These are phyloP conservation scores for Nemapogon koenigi DNA, from an alignment of 2,888 invertebrate genomes.

Conservation along the genomic window DNA sequence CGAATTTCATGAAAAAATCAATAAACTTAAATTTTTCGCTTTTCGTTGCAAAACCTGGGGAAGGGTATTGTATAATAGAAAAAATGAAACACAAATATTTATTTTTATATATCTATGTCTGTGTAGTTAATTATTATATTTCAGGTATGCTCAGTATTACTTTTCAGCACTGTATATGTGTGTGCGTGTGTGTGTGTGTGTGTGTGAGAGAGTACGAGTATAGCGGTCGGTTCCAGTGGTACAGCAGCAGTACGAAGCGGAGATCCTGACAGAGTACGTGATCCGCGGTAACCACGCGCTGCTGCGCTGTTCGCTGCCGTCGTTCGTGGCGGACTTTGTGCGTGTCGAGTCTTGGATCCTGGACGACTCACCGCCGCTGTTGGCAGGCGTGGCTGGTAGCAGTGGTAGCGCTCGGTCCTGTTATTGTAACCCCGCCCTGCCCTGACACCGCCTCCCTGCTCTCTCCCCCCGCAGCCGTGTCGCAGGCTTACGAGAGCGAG, in stretches of 20 bases:
- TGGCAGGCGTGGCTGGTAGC: conserved; percentile 75
- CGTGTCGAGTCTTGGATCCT: conserved; percentile 84
- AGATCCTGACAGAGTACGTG: conserved; percentile 88
- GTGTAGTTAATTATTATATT: no score
- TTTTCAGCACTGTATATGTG: no score
- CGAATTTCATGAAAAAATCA: no score
- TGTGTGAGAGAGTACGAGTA: neutral
- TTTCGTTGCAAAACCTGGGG: no score
- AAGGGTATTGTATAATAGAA: no score
- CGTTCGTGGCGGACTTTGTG: conserved; percentile 91
- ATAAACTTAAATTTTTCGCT: no score
- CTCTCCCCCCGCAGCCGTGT: conserved; percentile 70
- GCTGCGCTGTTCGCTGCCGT: conserved; percentile 88
- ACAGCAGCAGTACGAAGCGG: conserved; percentile 89
- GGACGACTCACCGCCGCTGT: conserved; percentile 70
- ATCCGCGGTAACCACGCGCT: conserved; percentile 89
- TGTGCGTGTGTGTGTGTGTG: neutral
- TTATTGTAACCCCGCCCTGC: no score
- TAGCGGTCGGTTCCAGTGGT: conserved; percentile 66
- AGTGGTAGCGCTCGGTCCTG: conserved; percentile 24
- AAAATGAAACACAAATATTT: no score
- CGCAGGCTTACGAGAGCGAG: conserved; percentile 88
- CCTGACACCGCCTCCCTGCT: conserved; percentile 16
- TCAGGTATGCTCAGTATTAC: no score
- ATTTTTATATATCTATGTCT: no score